Evolutionary conservation across 2,113 vertebrate species (phyloP), one percentile per base, ranked within the genome.

Genomic region (Brachyhypopomus gauderio): DNA sequence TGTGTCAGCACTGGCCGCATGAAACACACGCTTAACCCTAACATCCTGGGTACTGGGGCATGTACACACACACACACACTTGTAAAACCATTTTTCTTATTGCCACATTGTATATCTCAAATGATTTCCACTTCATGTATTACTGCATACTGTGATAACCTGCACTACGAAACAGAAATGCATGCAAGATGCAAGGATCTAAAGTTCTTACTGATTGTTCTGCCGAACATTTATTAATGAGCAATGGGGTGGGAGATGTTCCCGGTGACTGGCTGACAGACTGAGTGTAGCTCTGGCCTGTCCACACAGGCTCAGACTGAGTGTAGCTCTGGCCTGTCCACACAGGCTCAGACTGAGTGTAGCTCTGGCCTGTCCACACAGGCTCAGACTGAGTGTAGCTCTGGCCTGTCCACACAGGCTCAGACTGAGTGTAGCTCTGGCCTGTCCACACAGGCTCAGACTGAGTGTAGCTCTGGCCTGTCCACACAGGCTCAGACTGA

Each of bases 341-440:
- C 81, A 64, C 84, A 82, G 27, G 82, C 72, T 70, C 27, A 30
- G 75, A 72, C 75, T 75, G 66, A 16, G 52, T 82, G 56, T 85
- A n/a, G n/a, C n/a, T n/a, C n/a, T n/a, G n/a, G n/a, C n/a, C n/a
- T 85, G 87, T 79, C 75, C 81, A 79, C 81, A 64, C 84, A 82
- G 27, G 82, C 72, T 70, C 27, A 30, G 75, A 72, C 75, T 75
- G 66, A 16, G 52, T 82, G 56, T 85, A n/a, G n/a, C n/a, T n/a
- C n/a, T n/a, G n/a, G n/a, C n/a, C n/a, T 85, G 87, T 79, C 75
- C 81, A 79, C 81, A 64, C 84, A 82, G 27, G 82, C 72, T 70
- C 27, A 30, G 75, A 72, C 75, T 75, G 66, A 16, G 52, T 82
- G 56, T 85, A n/a, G n/a, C n/a, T n/a, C n/a, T n/a, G n/a, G n/a